These are phyloP conservation scores for Crotalus adamanteus DNA, from an alignment of 2,797 vertebrate genomes.

Conservation along the genomic window DNA sequence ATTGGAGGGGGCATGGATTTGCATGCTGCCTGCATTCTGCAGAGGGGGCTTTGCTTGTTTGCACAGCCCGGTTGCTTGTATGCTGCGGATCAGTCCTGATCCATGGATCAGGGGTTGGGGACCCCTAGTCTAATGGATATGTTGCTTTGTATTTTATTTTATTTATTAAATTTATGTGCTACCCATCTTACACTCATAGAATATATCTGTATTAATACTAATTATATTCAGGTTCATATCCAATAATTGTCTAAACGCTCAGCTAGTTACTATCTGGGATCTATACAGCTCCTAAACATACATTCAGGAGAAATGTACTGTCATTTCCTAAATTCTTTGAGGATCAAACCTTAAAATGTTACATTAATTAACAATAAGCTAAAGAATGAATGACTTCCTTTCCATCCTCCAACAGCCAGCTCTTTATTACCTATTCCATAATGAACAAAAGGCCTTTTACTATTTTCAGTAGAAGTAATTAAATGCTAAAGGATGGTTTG, in stretches of 20 bases:
- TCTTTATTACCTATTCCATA: conserved; percentile 28
- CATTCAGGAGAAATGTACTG: not conserved
- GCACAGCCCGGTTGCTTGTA: too few species aligned
- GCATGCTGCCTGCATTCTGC: too few species aligned
- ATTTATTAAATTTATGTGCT: not conserved
- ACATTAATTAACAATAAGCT: not conserved
- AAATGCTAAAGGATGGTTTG: conserved; percentile 59
- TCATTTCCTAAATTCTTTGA: not conserved
- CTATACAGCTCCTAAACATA: not conserved
- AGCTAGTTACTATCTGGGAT: not conserved
- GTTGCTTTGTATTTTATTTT: not conserved
- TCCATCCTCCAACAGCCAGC: conserved; percentile 24
- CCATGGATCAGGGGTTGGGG: too few species aligned
- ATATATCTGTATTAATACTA: not conserved
- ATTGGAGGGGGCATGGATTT: too few species aligned
- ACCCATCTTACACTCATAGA: not conserved
- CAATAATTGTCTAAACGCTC: not conserved
- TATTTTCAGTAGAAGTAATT: conserved; percentile 51
- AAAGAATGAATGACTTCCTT: conserved; percentile 45
- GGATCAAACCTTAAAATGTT: not conserved
- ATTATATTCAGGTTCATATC: not conserved
- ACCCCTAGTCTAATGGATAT: not conserved
- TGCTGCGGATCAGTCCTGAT: too few species aligned
- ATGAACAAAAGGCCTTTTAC: conserved; percentile 58
- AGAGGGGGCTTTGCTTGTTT: too few species aligned